phyloP scores from a whole-genome alignment of 2,888 invertebrate species.

The Baccha elongata region DNA sequence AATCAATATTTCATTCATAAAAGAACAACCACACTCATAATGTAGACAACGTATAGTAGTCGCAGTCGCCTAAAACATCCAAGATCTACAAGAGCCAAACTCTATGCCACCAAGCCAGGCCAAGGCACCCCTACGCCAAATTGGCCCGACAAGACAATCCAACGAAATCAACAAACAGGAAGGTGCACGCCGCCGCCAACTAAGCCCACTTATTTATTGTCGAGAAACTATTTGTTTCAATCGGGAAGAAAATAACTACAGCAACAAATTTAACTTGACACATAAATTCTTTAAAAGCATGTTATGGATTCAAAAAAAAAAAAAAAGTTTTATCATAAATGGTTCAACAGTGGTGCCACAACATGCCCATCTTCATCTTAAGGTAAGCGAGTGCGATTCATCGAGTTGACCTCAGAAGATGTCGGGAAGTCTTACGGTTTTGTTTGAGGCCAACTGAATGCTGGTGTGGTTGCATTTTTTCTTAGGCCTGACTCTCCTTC shows the following conservation, averaged over 20 bases:
- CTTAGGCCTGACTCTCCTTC: too few relatives aligned
- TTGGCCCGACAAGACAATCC: constrained; percentile 11
- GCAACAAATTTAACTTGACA: neutral
- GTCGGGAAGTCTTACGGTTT: too few relatives aligned
- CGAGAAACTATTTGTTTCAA: constrained; percentile 48
- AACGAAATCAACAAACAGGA: constrained; percentile 41
- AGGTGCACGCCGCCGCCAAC: constrained; percentile 17
- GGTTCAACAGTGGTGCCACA: too few relatives aligned
- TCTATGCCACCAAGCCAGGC: constrained; percentile 25
- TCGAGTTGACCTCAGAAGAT: too few relatives aligned
- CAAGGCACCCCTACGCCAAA: constrained; percentile 31
- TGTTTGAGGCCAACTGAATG: too few relatives aligned
- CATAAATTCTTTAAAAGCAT: neutral
- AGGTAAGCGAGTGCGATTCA: too few relatives aligned
- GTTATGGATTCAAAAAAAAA: neutral
- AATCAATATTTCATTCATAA: constrained; percentile 73
- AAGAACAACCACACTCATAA: constrained; percentile 34
- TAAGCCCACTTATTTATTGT: constrained; percentile 35
- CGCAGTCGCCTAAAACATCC: constrained; percentile 28
- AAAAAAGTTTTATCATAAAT: neutral
- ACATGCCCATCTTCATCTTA: too few relatives aligned
- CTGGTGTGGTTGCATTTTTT: too few relatives aligned
- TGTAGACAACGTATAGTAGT: constrained; percentile 28
- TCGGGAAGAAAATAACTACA: constrained; percentile 23
- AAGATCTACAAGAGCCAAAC: constrained; percentile 10